phyloP scores from a whole-genome alignment of 2,888 invertebrate species.

The Chloroclystis v-ata region DNA sequence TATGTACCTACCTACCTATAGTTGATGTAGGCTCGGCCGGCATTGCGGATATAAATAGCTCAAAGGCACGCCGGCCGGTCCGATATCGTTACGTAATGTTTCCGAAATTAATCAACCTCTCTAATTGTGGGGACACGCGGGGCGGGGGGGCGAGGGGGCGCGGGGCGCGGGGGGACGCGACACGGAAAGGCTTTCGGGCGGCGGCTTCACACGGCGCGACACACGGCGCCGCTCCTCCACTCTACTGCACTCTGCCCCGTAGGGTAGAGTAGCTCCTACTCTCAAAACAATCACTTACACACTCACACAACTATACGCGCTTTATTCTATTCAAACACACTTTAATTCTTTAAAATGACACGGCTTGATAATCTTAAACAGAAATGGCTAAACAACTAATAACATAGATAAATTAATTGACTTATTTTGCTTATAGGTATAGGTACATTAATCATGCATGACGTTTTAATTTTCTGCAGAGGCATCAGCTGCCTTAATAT shows the following conservation, averaged over 20 bases:
- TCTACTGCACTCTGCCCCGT: constrained; percentile 29
- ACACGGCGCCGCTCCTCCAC: constrained; percentile 29
- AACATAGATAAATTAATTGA: no score
- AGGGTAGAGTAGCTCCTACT: neutral
- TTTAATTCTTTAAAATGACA: no score
- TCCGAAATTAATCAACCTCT: constrained; percentile 39
- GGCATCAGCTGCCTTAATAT: no score
- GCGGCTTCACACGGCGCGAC: constrained; percentile 49
- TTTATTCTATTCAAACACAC: no score
- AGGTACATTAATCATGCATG: no score
- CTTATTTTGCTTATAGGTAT: no score
- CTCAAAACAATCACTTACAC: neutral
- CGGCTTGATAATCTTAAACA: no score
- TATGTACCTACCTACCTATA: no score
- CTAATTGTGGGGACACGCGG: constrained; percentile 34
- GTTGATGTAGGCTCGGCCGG: neutral
- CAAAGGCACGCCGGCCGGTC: constrained; percentile 12
- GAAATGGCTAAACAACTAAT: no score
- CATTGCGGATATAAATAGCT: constrained; percentile 21
- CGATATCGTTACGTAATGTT: constrained; percentile 33
- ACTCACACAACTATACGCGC: no score
- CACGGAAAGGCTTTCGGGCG: constrained; percentile 76
- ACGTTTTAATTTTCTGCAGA: no score
- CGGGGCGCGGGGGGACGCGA: constrained; percentile 36
- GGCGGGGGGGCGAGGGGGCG: constrained; percentile 17